These are phyloP conservation scores for Cyprinodon variegatus DNA, from an alignment of 2,113 vertebrate genomes.

Conservation along the genomic window DNA sequence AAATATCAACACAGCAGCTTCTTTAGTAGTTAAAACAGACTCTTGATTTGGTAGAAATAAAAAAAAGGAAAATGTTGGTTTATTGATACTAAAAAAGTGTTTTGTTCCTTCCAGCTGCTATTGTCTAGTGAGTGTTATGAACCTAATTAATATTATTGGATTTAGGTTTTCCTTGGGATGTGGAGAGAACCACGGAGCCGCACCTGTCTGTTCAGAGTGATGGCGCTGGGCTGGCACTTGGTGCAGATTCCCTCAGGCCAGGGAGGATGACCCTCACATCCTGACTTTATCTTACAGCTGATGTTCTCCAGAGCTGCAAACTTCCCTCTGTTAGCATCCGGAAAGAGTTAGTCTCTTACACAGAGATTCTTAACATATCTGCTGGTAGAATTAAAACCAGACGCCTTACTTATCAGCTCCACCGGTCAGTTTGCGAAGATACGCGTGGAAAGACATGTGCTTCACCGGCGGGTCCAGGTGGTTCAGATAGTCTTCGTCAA, in stretches of 20 bases:
- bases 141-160: too few relatives aligned
- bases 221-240: conserved; percentile 97
- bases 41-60: too few relatives aligned
- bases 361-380: rapidly evolving
- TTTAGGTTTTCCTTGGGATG: too few relatives aligned
- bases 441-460: conserved; percentile 99
- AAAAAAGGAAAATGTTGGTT: too few relatives aligned
- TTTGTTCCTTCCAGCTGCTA: too few relatives aligned
- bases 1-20: too few relatives aligned
- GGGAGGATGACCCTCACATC: conserved; percentile 95
- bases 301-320: conserved; percentile 98
- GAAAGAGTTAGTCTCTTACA: background rate
- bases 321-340: conserved; percentile 85
- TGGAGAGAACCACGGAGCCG: background rate
- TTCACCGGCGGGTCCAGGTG: conserved; percentile 98
- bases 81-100: too few relatives aligned
- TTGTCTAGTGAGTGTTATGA: too few relatives aligned
- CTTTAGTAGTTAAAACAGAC: too few relatives aligned
- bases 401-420: conserved; percentile 94
- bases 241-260: conserved; percentile 99
- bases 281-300: conserved; percentile 98
- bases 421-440: conserved; percentile 97
- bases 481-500: conserved; percentile 99
- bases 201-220: conserved; percentile 97
- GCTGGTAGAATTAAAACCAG: background rate